Percentiles rank a stretch among this genome's conserved stretches.
phyloP scores from a whole-genome alignment of 92 coral and sea anemone genomes.

The Epizoanthus scotinus region DNA sequence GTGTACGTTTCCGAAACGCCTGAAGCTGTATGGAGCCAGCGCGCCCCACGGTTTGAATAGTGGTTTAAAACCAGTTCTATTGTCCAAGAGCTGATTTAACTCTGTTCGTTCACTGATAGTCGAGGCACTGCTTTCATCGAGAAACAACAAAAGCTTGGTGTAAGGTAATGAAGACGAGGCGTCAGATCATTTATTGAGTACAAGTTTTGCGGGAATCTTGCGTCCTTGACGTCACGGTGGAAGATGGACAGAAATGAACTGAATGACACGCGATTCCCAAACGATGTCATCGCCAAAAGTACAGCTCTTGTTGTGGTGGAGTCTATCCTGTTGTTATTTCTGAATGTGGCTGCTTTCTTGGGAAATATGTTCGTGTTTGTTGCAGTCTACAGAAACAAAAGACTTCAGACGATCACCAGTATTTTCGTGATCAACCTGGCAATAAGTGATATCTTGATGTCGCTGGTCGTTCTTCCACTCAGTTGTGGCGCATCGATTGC shows the following conservation, averaged over 20 bases:
- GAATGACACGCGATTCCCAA: background rate
- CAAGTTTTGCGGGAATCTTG: background rate
- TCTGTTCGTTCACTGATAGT: background rate
- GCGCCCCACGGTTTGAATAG: background rate
- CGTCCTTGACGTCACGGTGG: too few species aligned
- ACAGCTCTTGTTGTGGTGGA: conserved; percentile 6
- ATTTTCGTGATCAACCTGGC: conserved; percentile 14
- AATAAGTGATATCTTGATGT: conserved; percentile 1
- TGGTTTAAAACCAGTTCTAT: background rate
- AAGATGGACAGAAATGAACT: background rate
- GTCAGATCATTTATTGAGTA: background rate
- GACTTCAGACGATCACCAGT: conserved; percentile 8
- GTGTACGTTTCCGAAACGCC: background rate
- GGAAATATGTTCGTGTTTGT: conserved; percentile 12
- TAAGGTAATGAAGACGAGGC: background rate
- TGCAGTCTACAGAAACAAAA: conserved; percentile 10
- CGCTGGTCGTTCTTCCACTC: background rate
- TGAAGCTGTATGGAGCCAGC: background rate
- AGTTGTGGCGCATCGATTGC: conserved; percentile 13
- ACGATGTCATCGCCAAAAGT: background rate
- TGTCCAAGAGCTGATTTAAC: conserved; percentile 2
- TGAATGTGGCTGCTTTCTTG: background rate
- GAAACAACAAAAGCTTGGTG: background rate
- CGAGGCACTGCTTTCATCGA: background rate
- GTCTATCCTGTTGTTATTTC: background rate